Base-by-base conservation (phyloP, 2,113 vertebrate genomes). In the Perccottus glenii region DNA sequence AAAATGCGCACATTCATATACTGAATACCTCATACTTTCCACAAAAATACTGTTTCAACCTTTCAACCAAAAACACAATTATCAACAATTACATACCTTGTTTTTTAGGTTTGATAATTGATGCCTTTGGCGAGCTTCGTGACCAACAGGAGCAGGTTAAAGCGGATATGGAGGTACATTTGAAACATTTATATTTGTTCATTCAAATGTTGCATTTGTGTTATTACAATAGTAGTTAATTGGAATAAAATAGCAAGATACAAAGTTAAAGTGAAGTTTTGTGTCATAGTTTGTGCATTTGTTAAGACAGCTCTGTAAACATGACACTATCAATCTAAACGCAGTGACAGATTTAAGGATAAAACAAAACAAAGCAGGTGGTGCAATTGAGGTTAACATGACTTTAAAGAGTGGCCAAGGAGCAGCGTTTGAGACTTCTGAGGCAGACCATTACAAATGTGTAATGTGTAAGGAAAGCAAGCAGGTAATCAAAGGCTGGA, bases 71-170 rank as follows among this genome's bases (percentile, higher is more conserved):
- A 47, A 16, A 52, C 12, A 32, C 43, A 27, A 19, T 7, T 9
- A 10, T 16, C 36, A 11, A 62, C 15, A 40, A 12, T 12, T 33
- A 8, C 12, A 3, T 48, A 11, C 9, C 19, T n/a, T 60, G 43
- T 64, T 44, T 66, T 58, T 40, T 58, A 91, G 89, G 89, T 14
- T 82, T 91, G 78, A 91, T 91, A 52, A 91, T 91, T 73, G 89
- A 91, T 81, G 82, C 89, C 55, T 91, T 91, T 52, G 89, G 89
- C 5, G 89, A 91, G 67, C 87, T 91, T 40, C 88, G 89, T 66
- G 89, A 91, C 76, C 89, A 91, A 57, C 89, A 91, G 70, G 89
- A 91, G 72, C 89, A 91, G 66, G 89, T 91, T 73, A 91, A 91
- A 52, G 84, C 89, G 49, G 89, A 91, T 60, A 91, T 91, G 89